These are phyloP conservation scores for Drosophila subsilvestris DNA, from an alignment of 2,888 invertebrate species.

Conservation along the genomic window DNA sequence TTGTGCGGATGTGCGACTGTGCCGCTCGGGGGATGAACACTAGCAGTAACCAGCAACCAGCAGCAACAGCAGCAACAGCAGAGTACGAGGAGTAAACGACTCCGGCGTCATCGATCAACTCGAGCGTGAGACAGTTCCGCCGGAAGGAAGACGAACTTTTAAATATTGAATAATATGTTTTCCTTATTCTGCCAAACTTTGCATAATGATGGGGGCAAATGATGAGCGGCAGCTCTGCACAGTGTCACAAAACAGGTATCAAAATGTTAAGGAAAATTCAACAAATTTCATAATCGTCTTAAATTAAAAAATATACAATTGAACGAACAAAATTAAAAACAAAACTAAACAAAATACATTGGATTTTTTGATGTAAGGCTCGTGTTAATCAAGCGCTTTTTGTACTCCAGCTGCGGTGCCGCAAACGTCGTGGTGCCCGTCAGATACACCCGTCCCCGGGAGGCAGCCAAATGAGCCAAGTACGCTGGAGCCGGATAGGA, in stretches of 20 bases:
- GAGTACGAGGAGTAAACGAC: slow-evolving; percentile 33
- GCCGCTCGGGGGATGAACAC: slow-evolving; percentile 49
- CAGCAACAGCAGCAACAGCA: slow-evolving; percentile 16
- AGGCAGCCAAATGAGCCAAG: slow-evolving; percentile 94
- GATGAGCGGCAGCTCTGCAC: slow-evolving; percentile 30
- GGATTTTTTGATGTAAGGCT: too few species aligned
- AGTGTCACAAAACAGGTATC: neutral
- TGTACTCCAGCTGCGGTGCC: too few species aligned
- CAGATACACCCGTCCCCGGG: slow-evolving; percentile 86
- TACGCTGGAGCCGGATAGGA: slow-evolving; percentile 96
- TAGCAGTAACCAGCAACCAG: slow-evolving; percentile 10
- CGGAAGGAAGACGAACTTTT: slow-evolving; percentile 58
- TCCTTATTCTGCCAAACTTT: slow-evolving; percentile 8
- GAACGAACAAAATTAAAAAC: too few species aligned
- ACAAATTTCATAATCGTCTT: too few species aligned
- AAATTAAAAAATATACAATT: too few species aligned
- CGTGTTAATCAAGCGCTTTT: too few species aligned
- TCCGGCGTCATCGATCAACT: slow-evolving; percentile 76
- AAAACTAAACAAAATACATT: too few species aligned
- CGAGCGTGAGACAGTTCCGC: slow-evolving; percentile 56
- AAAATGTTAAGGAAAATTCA: too few species aligned
- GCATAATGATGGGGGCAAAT: slow-evolving; percentile 42
- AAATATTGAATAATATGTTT: slow-evolving; percentile 74
- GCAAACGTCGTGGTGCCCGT: slow-evolving; percentile 48
- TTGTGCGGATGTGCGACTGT: too few species aligned